Base-by-base conservation (phyloP, 2,113 vertebrate genomes). In the Periophthalmodon schlosseri region DNA sequence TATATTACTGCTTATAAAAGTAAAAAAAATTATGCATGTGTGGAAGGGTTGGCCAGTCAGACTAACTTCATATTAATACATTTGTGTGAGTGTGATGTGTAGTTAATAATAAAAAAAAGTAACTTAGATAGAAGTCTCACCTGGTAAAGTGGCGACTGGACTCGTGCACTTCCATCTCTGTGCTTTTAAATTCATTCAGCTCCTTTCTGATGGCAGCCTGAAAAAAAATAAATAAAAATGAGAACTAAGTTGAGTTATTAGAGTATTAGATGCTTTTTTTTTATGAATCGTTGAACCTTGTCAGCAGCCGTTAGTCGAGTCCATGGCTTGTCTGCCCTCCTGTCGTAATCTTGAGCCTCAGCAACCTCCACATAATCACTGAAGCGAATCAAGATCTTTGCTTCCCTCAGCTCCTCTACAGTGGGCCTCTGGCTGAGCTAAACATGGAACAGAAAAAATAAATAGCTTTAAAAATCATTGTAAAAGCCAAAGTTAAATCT, bases 81-180 rank as follows among this genome's bases (percentile, higher is more conserved):
- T 39, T 39, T 39, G 2, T 39, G 36, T 5, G 36, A 39, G 36
- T 2, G 34, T 39, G 36, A 39, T 1, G 9, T 44, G 15, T 16
- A 52, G 15, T 50, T 50, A 50, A 50, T 14, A 50, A 50, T 18
- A 4, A 16, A 16, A 20, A 16, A 20, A 57, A 12, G 21, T 21
- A 23, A 11, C 49, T 52, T 13, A 14, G 4, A 24, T 24, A 14
- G 28, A 28, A 23, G 46, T 47, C 68, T n/a, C 76, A 98, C 98
- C 98, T 98, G 94, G 98, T 99, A 93, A 99, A 93, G 92, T 99
- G 98, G 80, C 96, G 96, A 81, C 98, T 99, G 72, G 96, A 94
- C 91, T 99, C 98, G 47, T 99, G 98, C 85, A 99, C 98, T 90
- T 99, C 97, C 98, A 99, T 99, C 92, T 99, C 97, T 91, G 96